Evolutionary conservation across 2,113 vertebrate genomes (phyloP), one percentile per base, ranked within the genome.

Genomic region (Gymnogyps californianus): DNA sequence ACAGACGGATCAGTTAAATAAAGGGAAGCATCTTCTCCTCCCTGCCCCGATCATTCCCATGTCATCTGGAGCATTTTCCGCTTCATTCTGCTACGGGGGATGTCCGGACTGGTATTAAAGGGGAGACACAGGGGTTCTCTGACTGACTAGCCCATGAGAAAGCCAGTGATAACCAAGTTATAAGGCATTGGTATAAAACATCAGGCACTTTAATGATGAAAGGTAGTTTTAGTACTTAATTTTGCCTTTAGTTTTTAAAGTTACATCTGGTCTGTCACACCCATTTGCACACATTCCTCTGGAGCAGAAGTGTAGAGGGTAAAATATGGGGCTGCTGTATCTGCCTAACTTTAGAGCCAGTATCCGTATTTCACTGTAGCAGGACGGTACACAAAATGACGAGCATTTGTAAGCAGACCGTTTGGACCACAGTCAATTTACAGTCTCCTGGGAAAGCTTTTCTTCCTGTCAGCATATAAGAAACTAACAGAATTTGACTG

Each of bases 401-500:
- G 1, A 75, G 49, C 29, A 22, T 16, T 46, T 66, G 29, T 28
- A 28, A 78, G 52, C 52, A 67, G 54, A 18, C 49, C 86, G 47
- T 5, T 7, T 32, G 83, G 62, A 74, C 61, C 83, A 77, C 72
- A 52, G 61, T 8, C 13, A 2, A 70, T 52, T 42, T 65, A 69
- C 42, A 47, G 2, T 38, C 86, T 86, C 31, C 22, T 8, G 38
- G 66, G 66, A 51, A 54, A 95, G 72, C 70, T 94, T 88, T 69
- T 66, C 69, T 79, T 85, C 74, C 91, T 87, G 71, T 78, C 65
- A 83, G 28, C 40, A n/a, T 4, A 2, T 58, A 21, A 81, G 89
- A 85, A 54, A 65, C 44, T 46, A 91, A 76, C 62, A 90, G 20
- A 86, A 16, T 67, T 31, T 95, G 90, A 76, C 88, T 72, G 88